Evolutionary conservation across 2,113 vertebrate genomes (phyloP).

Genomic region (Hemiscyllium ocellatum): DNA sequence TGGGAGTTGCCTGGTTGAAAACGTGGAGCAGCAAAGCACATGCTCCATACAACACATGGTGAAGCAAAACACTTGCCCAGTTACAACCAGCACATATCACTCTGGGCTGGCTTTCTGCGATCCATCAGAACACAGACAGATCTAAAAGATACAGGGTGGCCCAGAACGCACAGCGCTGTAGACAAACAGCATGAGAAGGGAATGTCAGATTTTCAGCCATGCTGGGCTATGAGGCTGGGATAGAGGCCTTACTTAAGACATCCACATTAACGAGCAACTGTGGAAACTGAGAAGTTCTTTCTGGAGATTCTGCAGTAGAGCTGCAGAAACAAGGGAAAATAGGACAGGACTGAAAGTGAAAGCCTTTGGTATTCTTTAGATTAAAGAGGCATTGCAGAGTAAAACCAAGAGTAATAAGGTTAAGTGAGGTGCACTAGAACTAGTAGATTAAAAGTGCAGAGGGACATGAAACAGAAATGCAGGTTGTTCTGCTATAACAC

Average conservation of each 20-base stretch:
- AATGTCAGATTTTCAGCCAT: neutral
- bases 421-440: neutral
- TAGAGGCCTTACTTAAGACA: neutral
- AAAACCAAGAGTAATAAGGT: neutral
- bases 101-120: neutral
- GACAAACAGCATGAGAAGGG: neutral
- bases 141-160: too few species aligned
- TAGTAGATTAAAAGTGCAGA: neutral
- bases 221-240: neutral
- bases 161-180: too few species aligned
- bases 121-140: neutral
- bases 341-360: neutral
- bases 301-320: neutral
- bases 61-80: neutral
- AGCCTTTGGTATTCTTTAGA: too few species aligned
- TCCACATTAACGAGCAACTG: too few species aligned
- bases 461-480: neutral
- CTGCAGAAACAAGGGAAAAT: neutral
- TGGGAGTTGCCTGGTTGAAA: neutral
- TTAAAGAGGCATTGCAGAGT: neutral
- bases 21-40: neutral
- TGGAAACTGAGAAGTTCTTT: neutral
- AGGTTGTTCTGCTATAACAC: too few species aligned
- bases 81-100: neutral
- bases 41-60: neutral